Base-by-base conservation (phyloP, 2,113 vertebrate species). In the Dendropsophus ebraccatus region DNA sequence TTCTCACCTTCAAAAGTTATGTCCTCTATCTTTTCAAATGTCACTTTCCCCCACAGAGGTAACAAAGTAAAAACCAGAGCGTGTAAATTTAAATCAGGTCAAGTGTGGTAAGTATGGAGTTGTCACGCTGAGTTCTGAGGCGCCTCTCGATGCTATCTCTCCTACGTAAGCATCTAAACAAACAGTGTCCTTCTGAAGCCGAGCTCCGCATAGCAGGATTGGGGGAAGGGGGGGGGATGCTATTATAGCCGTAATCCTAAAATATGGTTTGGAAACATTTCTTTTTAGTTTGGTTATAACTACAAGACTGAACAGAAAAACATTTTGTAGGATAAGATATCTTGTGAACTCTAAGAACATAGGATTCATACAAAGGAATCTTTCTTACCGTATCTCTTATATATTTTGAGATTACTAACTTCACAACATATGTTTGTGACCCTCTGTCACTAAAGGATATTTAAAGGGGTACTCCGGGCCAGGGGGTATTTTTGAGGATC, bases 1-100 rank as follows among this genome's bases (percentile, higher is more conserved):
- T 79, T 79, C 41, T 85, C 74, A 69, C 32, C 58, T 79, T 79
- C 60, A 85, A 56, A 85, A 69, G 23, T 54, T 76, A 41, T 25
- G 35, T 76, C 52, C 14, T 65, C 83, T 49, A 47, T 77, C 35
- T 77, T 58, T 85, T 85, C 72, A 77, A n/a, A 75, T 77, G 83
- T 77, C 56, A 56, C 32, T 85, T 85, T 37, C 37, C 14, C 75
- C 76, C 23, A 47, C 23, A 28, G 75, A 79, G 62, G 60, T 35
- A 79, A 54, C 60, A 79, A 52, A 52, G 47, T 79, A 67, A 28
- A n/a, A 77, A 25, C 32, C 7, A 13, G 56, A 52, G 45, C 21
- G 50, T 79, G 49, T 70, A 85, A 23, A 85, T 54, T 52, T 75
- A 85, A 78, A 65, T 62, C 19, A 49, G 73, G 74, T 77, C 74